A percentile compares a stretch with the other conserved stretches of the same genome.
Evolutionary conservation across 2,888 invertebrate species (phyloP).

Genomic region (Proisotoma minuta): DNA sequence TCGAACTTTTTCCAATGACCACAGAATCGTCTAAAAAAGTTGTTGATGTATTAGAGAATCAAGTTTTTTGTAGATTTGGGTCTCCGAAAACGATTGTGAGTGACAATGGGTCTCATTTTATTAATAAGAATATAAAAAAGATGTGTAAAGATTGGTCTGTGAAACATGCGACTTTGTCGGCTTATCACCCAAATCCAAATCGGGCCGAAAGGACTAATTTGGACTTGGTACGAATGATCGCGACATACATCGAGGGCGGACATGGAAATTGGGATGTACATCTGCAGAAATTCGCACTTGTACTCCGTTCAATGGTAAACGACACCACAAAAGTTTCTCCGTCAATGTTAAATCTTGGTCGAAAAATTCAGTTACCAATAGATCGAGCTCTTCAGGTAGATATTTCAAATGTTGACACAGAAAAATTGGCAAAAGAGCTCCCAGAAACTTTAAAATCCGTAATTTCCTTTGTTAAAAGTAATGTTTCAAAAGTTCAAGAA

Average conservation of each 20-base stretch:
- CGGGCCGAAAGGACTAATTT: constrained; percentile 10
- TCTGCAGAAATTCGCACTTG: constrained; percentile 19
- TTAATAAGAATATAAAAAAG: constrained; percentile 16
- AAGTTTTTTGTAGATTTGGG: constrained; percentile 33
- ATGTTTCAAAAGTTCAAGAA: constrained; percentile 10
- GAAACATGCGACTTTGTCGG: constrained; percentile 9
- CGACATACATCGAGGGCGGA: constrained; percentile 9
- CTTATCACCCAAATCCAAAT: neutral
- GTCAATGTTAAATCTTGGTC: constrained; percentile 14
- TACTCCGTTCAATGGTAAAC: constrained; percentile 8
- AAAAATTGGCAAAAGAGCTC: neutral
- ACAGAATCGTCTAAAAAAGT: constrained; percentile 20
- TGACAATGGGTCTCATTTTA: constrained; percentile 35
- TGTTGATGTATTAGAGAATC: constrained; percentile 25
- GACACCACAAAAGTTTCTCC: constrained; percentile 18
- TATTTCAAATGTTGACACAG: neutral
- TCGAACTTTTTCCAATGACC: constrained; percentile 33
- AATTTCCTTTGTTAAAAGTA: constrained; percentile 15
- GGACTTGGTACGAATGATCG: constrained; percentile 24
- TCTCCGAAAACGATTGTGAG: constrained; percentile 15
- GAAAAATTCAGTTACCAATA: constrained; percentile 16
- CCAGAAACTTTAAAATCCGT: constrained; percentile 14
- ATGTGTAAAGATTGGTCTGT: constrained; percentile 27
- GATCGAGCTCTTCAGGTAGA: neutral
- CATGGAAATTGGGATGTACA: constrained; percentile 21